Evolutionary conservation across 30 jellyfish, hydroid and myxozoan genomes (phyloP).

Genomic region (Turritopsis dohrnii): DNA sequence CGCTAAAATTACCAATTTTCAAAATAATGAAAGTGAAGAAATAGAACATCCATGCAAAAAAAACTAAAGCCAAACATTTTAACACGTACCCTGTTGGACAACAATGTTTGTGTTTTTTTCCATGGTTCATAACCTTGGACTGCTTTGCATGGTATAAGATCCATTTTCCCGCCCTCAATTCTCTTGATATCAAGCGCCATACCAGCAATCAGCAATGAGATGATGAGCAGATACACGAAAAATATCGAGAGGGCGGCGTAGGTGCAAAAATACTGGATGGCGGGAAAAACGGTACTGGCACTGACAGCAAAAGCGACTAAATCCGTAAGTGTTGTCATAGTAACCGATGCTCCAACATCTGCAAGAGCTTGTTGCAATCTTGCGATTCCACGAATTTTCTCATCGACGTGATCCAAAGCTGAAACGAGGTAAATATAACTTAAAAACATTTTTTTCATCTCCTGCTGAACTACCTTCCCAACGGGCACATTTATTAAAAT

Average conservation of each 20-base stretch:
- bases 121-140: slow-evolving; percentile 16
- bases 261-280: slow-evolving; percentile 24
- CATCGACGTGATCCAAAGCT: slow-evolving; percentile 1
- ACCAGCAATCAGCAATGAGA: slow-evolving; percentile 21
- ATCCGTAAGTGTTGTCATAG: slow-evolving; percentile 38
- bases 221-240: not conserved
- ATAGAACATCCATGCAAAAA: too few relatives aligned
- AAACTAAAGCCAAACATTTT: too few relatives aligned
- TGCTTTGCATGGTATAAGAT: slow-evolving; percentile 1
- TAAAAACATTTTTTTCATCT: too few relatives aligned
- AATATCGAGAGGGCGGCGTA: slow-evolving; percentile 12
- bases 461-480: too few relatives aligned
- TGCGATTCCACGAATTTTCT: not conserved
- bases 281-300: slow-evolving; percentile 29
- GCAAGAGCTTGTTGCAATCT: slow-evolving; percentile 1
- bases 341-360: slow-evolving; percentile 24
- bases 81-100: not conserved
- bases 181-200: slow-evolving; percentile 23
- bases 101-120: not conserved
- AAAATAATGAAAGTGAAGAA: too few relatives aligned
- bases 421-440: too few relatives aligned
- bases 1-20: too few relatives aligned
- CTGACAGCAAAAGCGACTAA: slow-evolving; percentile 24
- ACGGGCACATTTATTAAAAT: too few relatives aligned
- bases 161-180: slow-evolving; percentile 9